Base-by-base conservation (phyloP, 2,113 vertebrate genomes). In the Zingel zingel region DNA sequence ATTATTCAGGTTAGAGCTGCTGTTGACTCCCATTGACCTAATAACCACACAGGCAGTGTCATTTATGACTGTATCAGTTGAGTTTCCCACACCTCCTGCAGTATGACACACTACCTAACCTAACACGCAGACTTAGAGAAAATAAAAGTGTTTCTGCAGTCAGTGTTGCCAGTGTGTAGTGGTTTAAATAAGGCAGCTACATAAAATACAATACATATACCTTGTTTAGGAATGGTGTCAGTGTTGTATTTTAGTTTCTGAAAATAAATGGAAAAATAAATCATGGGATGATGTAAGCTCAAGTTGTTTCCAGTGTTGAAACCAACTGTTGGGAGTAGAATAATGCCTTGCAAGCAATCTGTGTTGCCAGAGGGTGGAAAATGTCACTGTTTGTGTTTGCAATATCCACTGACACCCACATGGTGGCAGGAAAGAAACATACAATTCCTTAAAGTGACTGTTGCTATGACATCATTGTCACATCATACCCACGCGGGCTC, bases 391-490 rank as follows among this genome's bases (percentile, higher is more conserved):
- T 72, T 77, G 58, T 53, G 53, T 71, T 67, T 89, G 90, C 81
- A 93, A 58, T 92, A 50, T 77, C 65, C 45, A 8, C 0, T 70
- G 21, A 19, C 51, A 23, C 63, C 92, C 95, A 96, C 86, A 74
- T 65, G 93, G 91, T 93, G 95, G 92, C 91, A 93, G 91, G 72
- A 86, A 85, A 80, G 90, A 91, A 84, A 90, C 88, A 88, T 72
- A 36, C 30, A 73, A 82, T 74, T 69, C 11, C 43, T 76, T 73
- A 39, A 72, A 82, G 59, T 39, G 30, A 48, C 54, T 59, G 39
- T 62, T 54, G 25, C 73, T 33, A 62, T 79, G 86, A 86, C 84
- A 72, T 83, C 82, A 70, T 33, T 80, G 81, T 90, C 82, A 78
- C 70, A 70, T 88, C 78, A 50, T 79, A 83, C 80, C 79, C 83